phyloP scores from a whole-genome alignment of 2,888 invertebrate genomes.

The Gibbula magus region DNA sequence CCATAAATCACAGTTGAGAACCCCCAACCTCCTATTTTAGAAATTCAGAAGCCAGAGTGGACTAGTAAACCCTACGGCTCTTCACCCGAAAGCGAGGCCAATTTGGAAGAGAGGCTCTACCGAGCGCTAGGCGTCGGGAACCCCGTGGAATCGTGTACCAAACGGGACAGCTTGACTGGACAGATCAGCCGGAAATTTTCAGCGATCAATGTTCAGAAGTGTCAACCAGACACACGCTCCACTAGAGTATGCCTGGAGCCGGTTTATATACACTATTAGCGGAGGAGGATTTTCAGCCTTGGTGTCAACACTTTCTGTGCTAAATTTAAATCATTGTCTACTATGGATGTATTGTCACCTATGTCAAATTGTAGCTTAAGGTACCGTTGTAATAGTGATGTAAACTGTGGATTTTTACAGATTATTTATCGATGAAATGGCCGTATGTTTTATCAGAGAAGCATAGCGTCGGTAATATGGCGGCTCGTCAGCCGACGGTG shows the following conservation, averaged over 20 bases:
- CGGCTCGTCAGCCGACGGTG: too few species aligned
- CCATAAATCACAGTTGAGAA: slow-evolving; percentile 53
- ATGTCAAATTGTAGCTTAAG: too few species aligned
- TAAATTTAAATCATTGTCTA: too few species aligned
- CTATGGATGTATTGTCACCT: too few species aligned
- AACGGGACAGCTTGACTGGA: slow-evolving; percentile 56
- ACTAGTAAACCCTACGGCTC: slow-evolving; percentile 49
- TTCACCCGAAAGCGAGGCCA: slow-evolving; percentile 31
- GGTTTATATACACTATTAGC: too few species aligned
- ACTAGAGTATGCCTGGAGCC: background rate
- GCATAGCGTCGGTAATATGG: too few species aligned
- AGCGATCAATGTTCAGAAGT: slow-evolving; percentile 70
- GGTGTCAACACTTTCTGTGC: too few species aligned
- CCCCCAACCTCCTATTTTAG: slow-evolving; percentile 62
- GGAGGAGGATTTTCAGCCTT: too few species aligned
- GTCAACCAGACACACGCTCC: slow-evolving; percentile 68
- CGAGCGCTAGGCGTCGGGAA: slow-evolving; percentile 61
- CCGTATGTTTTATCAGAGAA: too few species aligned
- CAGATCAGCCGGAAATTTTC: slow-evolving; percentile 64
- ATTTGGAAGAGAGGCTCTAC: slow-evolving; percentile 34
- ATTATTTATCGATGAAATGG: too few species aligned
- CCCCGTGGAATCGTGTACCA: slow-evolving; percentile 41
- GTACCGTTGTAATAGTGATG: too few species aligned
- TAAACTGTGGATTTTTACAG: too few species aligned
- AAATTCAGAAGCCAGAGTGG: slow-evolving; percentile 51